Base-by-base conservation (phyloP, 2,888 invertebrate genomes). In the Teleiodes luculella region DNA sequence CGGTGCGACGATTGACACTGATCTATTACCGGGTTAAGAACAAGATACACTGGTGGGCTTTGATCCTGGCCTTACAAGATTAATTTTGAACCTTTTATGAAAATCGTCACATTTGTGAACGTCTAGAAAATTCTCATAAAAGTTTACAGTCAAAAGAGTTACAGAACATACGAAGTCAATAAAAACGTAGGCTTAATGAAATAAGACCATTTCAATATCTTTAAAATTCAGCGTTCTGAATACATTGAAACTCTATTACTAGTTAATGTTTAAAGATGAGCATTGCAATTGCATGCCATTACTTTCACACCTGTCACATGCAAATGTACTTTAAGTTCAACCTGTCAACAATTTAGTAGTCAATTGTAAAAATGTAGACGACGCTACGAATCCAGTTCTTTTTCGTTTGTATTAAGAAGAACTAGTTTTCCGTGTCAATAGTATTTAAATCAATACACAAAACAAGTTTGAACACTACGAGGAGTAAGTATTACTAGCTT, bases 1-100 rank as follows among this genome's bases (percentile, higher is more conserved):
- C 58, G 60, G 58, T 35, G 54, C 57, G 56, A 51, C 63, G 66
- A 72, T 67, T 68, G 70, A 72, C 66, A 65, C 63, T 63, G 49
- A 49, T 49, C 37, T 37, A 49, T 14, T 35, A 13, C 35, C 13
- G 7, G 7, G 4, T 47, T 30, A 47, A 47, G 31, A 3, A 7
- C 10, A 16, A 47, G 47, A 43, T 28, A 28, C 43, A 43, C 43
- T 43, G 28, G 28, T 28, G 43, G 13, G 20, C n/a, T 24, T 28
- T 24, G 6, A n/a, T 43, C 11, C 11, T 43, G 1, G 0, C 13
- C 2, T 20, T 20, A 20, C n/a, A 8, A 3, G 24, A 5, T n/a
- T 24, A 28, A n/a, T 5, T 13, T 13, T 43, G 1, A n/a, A n/a
- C n/a, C n/a, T n/a, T n/a, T n/a, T n/a, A n/a, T n/a, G n/a, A n/a